Conservation (phyloP, 2,113 vertebrate genomes). For the Xerus inauris region DNA sequence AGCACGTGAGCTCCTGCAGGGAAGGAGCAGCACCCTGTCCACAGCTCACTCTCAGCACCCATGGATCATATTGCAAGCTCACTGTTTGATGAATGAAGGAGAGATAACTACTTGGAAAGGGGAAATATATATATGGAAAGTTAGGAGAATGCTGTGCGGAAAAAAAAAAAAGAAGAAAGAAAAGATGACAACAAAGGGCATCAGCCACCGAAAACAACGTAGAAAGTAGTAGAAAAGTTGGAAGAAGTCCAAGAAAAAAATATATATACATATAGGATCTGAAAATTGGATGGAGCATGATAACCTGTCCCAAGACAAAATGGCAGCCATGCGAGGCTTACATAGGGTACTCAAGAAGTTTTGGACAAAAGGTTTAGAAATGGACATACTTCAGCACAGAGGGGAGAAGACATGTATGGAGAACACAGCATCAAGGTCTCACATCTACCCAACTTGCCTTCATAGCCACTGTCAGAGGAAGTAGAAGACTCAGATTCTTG, state of each 20-base stretch:
- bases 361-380: background rate
- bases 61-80: background rate
- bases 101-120: background rate
- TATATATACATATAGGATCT: background rate
- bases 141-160: background rate
- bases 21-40: too few species aligned
- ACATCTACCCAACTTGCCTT: conserved; percentile 84
- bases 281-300: background rate
- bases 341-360: background rate
- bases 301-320: background rate
- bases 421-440: background rate
- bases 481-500: conserved; percentile 83
- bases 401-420: accelerated
- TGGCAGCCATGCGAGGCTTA: background rate
- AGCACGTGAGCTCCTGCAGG: background rate
- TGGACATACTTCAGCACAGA: background rate
- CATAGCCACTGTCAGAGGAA: conserved; percentile 90
- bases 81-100: background rate
- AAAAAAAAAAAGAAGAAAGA: too few species aligned
- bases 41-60: background rate
- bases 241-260: background rate
- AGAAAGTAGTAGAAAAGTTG: too few species aligned
- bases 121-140: background rate
- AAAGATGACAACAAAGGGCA: too few species aligned
- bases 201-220: background rate